Evolutionary conservation across 2,888 invertebrate species (phyloP).

Genomic region (Alcis repandata): DNA sequence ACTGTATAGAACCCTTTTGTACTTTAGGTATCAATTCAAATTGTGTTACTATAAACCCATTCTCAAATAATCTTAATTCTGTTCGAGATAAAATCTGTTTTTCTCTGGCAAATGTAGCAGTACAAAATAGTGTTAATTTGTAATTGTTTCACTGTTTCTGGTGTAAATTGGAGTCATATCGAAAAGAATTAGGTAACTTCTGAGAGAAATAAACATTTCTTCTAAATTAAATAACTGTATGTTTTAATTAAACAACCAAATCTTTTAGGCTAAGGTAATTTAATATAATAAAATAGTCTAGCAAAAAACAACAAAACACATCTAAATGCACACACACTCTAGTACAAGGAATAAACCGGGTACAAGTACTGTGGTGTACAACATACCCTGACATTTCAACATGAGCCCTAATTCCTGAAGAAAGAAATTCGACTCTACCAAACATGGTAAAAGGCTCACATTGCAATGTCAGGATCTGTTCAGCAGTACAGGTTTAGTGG

Average conservation of each 20-base stretch:
- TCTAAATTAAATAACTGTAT: conserved; percentile 53
- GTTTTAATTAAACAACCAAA: conserved; percentile 39
- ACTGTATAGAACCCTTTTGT: conserved; percentile 1
- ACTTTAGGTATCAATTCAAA: conserved; percentile 2
- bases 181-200: conserved; percentile 80
- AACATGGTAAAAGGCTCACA: too few relatives aligned
- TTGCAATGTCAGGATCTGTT: too few relatives aligned
- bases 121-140: conserved; percentile 46
- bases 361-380: too few relatives aligned
- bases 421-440: too few relatives aligned
- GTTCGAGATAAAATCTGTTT: conserved; percentile 19
- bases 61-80: background rate
- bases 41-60: background rate
- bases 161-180: conserved; percentile 79
- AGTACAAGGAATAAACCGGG: too few relatives aligned
- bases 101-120: conserved; percentile 27
- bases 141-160: conserved; percentile 68
- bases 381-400: too few relatives aligned
- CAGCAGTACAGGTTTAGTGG: too few relatives aligned
- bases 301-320: too few relatives aligned
- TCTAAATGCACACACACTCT: too few relatives aligned
- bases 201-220: conserved; percentile 82
- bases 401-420: too few relatives aligned
- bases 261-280: background rate
- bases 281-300: too few relatives aligned